A percentile compares a stretch with the other conserved stretches of the same genome.
Evolutionary conservation across 2,113 vertebrate species (phyloP).

Genomic region (Corythaeola cristata): DNA sequence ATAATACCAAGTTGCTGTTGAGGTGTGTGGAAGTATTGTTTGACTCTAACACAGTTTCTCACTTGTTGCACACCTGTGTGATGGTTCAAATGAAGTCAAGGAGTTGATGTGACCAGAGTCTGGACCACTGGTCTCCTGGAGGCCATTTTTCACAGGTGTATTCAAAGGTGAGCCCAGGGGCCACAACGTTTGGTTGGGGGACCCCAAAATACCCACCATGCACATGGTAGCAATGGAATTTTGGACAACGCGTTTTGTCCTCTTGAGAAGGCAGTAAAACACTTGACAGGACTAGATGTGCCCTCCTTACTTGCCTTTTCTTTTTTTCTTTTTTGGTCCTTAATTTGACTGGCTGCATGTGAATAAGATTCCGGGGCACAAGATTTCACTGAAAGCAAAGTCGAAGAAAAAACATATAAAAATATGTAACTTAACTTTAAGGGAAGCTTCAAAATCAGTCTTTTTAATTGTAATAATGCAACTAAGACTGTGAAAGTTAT

Average conservation of each 20-base stretch:
- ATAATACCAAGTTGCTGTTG: neutral
- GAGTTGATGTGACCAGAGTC: neutral
- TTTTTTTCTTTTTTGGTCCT: neutral
- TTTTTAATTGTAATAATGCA: neutral
- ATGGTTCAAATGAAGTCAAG: neutral
- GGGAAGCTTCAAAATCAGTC: neutral
- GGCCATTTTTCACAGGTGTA: neutral
- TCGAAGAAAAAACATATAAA: neutral
- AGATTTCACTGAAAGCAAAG: neutral
- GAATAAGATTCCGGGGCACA: neutral
- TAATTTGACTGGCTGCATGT: neutral
- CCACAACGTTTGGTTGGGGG: neutral
- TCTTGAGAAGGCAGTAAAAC: neutral
- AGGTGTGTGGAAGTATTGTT: neutral
- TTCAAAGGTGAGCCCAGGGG: neutral
- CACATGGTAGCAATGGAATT: neutral
- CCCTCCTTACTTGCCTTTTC: neutral
- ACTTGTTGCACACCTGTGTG: fast-evolving
- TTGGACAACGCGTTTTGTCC: neutral
- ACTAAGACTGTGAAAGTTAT: conserved; percentile 2
- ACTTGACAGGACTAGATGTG: neutral
- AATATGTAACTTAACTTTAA: neutral
- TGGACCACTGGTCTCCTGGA: neutral
- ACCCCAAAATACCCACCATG: fast-evolving
- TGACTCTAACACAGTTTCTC: neutral